Conservation (phyloP, 2,797 vertebrate genomes). For the Gymnothorax reevesii region DNA sequence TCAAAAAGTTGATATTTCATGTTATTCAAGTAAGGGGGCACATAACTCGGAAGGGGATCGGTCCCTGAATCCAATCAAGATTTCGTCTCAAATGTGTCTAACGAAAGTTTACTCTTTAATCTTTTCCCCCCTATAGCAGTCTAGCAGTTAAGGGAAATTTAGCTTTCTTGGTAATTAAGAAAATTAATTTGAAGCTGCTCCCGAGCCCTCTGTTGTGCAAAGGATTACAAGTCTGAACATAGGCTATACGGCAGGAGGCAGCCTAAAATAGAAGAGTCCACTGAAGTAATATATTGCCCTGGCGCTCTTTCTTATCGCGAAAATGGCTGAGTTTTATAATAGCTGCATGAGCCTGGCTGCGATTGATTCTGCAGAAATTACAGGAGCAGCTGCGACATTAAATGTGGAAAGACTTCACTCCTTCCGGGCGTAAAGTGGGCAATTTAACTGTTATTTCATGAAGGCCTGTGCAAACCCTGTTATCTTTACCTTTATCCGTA, state of each 20-base stretch:
- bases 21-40: neutral
- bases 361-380: neutral
- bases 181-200: neutral
- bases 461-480: neutral
- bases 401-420: neutral
- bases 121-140: neutral
- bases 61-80: neutral
- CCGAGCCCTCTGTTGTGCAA: neutral
- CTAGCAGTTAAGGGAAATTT: neutral
- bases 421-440: neutral
- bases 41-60: neutral
- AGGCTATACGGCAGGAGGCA: neutral
- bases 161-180: neutral
- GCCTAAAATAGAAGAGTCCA: neutral
- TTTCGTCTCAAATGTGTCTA: neutral
- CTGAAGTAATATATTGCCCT: neutral
- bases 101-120: neutral
- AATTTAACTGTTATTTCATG: neutral
- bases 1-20: neutral
- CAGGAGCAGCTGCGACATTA: neutral
- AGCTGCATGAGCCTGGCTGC: neutral
- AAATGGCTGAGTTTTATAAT: neutral
- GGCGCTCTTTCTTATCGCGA: neutral
- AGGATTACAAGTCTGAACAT: neutral
- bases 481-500: conserved; percentile 41